Evolutionary conservation across 2,113 vertebrate species (phyloP).

Genomic region (Columba livia): DNA sequence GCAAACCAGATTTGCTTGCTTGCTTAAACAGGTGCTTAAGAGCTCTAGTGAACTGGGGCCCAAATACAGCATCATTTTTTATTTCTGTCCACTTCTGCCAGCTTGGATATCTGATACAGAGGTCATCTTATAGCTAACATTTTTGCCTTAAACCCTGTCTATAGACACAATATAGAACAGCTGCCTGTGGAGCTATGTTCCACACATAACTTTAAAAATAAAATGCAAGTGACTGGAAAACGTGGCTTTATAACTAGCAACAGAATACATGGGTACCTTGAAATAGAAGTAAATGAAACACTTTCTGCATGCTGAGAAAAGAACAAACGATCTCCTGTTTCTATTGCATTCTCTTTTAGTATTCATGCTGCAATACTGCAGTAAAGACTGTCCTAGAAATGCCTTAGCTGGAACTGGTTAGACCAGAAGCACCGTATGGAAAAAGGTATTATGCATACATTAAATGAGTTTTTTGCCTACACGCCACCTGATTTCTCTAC

Average conservation of each 20-base stretch:
- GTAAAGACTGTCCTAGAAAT: neutral
- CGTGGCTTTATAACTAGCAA: slow-evolving; percentile 6
- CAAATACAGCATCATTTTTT: neutral
- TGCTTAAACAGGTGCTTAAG: slow-evolving; percentile 46
- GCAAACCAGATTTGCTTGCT: slow-evolving; percentile 22
- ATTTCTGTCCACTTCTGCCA: slow-evolving; percentile 30
- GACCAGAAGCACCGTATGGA: neutral
- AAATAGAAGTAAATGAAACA: slow-evolving; percentile 56
- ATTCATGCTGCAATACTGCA: neutral
- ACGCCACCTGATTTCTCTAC: neutral
- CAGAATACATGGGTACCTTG: neutral
- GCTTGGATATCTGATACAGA: slow-evolving; percentile 47
- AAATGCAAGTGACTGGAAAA: slow-evolving; percentile 50
- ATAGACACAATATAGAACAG: slow-evolving; percentile 39
- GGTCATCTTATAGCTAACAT: slow-evolving; percentile 28
- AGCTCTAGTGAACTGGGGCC: neutral
- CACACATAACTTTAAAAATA: slow-evolving; percentile 47
- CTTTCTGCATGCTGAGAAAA: slow-evolving; percentile 28
- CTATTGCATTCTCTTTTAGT: neutral
- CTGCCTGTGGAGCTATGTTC: slow-evolving; percentile 47
- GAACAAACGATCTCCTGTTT: neutral
- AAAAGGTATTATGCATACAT: neutral
- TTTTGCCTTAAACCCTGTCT: slow-evolving; percentile 42
- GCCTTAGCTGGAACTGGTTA: neutral
- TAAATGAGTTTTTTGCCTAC: neutral